These are phyloP conservation scores for Heterodera carotae DNA, from an alignment of 1,140 invertebrate species.

Conservation along the genomic window DNA sequence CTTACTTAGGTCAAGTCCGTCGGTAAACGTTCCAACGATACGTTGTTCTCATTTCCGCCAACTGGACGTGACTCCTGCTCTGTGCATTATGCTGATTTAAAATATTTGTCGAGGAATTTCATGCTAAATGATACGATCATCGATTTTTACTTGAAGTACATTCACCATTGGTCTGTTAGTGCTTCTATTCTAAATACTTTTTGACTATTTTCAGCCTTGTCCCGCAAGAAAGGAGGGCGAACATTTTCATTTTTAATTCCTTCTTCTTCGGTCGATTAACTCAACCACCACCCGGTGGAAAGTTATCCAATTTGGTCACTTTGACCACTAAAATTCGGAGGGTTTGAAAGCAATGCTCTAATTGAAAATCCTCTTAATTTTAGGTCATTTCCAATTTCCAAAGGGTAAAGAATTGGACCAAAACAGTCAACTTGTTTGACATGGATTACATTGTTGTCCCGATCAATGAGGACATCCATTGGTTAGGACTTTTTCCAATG, in stretches of 20 bases:
- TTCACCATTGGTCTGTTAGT: constrained; percentile 45
- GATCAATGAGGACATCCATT: constrained; percentile 93
- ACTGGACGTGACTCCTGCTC: constrained; percentile 15
- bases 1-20: not conserved
- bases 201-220: constrained; percentile 40
- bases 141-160: constrained; percentile 88
- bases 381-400: constrained; percentile 69
- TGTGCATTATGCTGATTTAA: constrained; percentile 38
- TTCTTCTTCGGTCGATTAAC: constrained; percentile 69
- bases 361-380: constrained; percentile 15
- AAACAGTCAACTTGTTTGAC: constrained; percentile 89
- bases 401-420: constrained; percentile 81
- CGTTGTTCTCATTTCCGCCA: constrained; percentile 34
- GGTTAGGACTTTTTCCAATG: constrained; percentile 68
- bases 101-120: constrained; percentile 26
- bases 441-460: constrained; percentile 96
- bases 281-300: constrained; percentile 38
- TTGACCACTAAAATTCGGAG: constrained; percentile 19
- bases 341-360: constrained; percentile 12
- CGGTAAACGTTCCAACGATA: constrained; percentile 37
- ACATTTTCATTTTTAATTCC: constrained; percentile 49
- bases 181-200: constrained; percentile 10
- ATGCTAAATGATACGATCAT: constrained; percentile 87
- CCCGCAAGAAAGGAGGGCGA: constrained; percentile 27
- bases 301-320: constrained; percentile 21